phyloP scores from a whole-genome alignment of 2,888 invertebrate species.

The Orchesella flavescens region DNA sequence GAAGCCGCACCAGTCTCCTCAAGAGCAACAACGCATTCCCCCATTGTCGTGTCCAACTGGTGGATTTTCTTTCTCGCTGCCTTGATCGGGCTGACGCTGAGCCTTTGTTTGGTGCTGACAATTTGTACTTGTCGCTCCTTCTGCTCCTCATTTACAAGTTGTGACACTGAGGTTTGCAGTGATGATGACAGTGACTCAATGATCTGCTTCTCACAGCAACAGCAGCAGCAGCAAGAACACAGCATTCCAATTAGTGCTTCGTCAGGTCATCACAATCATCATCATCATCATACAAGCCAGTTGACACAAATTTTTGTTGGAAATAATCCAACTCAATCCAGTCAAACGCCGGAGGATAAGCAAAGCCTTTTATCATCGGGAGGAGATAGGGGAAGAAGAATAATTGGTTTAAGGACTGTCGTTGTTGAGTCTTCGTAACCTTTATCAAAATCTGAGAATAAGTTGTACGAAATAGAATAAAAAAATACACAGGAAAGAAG shows the following conservation, averaged over 20 bases:
- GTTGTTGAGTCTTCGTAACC: slow-evolving; percentile 47
- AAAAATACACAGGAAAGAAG: background rate
- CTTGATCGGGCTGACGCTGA: slow-evolving; percentile 63
- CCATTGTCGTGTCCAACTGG: slow-evolving; percentile 64
- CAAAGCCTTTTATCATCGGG: slow-evolving; percentile 47
- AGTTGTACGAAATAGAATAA: background rate
- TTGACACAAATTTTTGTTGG: slow-evolving; percentile 55
- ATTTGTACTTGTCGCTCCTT: slow-evolving; percentile 68
- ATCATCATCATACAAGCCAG: slow-evolving; percentile 28
- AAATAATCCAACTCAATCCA: slow-evolving; percentile 14
- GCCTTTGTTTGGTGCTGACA: slow-evolving; percentile 66
- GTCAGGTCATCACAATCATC: background rate
- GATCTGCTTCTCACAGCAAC: slow-evolving; percentile 55
- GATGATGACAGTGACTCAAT: slow-evolving; percentile 64
- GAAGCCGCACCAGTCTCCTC: slow-evolving; percentile 47
- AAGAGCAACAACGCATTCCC: slow-evolving; percentile 46
- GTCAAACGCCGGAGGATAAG: slow-evolving; percentile 51
- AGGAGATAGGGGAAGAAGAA: slow-evolving; percentile 58
- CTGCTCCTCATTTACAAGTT: slow-evolving; percentile 59
- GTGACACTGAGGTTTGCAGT: slow-evolving; percentile 62
- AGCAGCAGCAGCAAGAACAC: slow-evolving; percentile 55
- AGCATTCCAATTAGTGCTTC: slow-evolving; percentile 44
- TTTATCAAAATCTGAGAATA: slow-evolving; percentile 15
- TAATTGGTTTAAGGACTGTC: slow-evolving; percentile 63
- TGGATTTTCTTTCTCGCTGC: slow-evolving; percentile 69